Base-by-base conservation (phyloP, 2,888 invertebrate species). In the Leptothorax acervorum region DNA sequence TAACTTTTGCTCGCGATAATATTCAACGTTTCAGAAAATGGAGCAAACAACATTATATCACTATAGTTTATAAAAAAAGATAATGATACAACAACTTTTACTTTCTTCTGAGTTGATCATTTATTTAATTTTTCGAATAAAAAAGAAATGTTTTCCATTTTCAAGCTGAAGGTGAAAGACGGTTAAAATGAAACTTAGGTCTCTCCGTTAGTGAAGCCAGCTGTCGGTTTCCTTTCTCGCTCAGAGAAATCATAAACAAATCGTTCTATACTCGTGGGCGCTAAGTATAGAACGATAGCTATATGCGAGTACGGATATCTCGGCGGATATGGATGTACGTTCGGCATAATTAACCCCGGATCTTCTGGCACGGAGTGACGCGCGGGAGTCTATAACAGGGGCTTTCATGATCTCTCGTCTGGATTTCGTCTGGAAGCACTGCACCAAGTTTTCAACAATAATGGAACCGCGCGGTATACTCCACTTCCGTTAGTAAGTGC, bases 361-460 rank as follows among this genome's bases (percentile, higher is more conserved):
- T 55, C 48, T 51, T 62, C 48, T 63, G 57, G 28, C 45, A 35
- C n/a, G 55, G 18, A n/a, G 48, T 68, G 57, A 84, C 39, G 71
- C 39, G 31, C 55, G n/a, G 23, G 48, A 60, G 73, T 62, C 62
- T 74, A 74, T 62, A 68, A 79, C 53, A 62, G 68, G 31, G 73
- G 42, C 62, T 71, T 63, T 73, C 48, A 73, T 23, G 57, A 86
- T 82, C 35, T 28, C 35, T 28, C 35, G 78, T 75, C 62, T 66
- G 70, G 57, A 75, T 89, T 82, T 74, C 74, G 65, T 82, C 71
- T 68, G 89, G 65, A 78, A 76, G 48, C 82, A 60, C 28, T n/a
- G 60, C 31, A 9, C 39, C 60, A n/a, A 60, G 65, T 78, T 78
- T 78, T 78, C 73, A 31, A 45, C 55, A 45, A 63, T 82, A 78